A percentile compares a stretch with the other conserved stretches of the same genome.
Conservation (phyloP, 2,888 invertebrate species). For the Calliscelio sp. region DNA sequence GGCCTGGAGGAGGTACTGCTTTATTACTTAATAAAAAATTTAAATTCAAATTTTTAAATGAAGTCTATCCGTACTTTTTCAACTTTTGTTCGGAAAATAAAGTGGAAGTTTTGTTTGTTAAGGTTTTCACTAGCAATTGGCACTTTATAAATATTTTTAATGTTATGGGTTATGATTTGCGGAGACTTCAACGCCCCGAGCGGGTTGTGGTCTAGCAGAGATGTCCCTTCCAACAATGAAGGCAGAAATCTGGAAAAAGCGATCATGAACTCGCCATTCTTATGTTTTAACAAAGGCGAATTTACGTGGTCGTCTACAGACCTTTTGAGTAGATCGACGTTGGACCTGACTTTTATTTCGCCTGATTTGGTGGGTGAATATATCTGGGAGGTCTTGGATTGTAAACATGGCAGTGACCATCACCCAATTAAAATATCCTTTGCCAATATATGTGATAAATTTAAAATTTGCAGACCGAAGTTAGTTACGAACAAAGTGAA, state of each 20-base stretch:
- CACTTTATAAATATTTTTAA: too few relatives aligned
- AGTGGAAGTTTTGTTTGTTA: neutral
- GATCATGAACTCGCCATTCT: neutral
- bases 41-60: neutral
- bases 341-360: conserved; percentile 21
- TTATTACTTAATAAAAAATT: neutral
- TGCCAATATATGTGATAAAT: conserved; percentile 10
- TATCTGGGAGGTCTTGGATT: conserved; percentile 21
- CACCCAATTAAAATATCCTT: conserved; percentile 18
- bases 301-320: conserved; percentile 10
- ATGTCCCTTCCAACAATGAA: too few relatives aligned
- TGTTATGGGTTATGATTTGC: neutral
- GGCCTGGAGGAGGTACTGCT: neutral
- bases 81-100: neutral
- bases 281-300: conserved; percentile 23
- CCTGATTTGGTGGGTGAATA: neutral
- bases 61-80: neutral
- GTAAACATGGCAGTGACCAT: conserved; percentile 38
- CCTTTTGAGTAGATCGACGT: neutral
- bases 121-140: too few relatives aligned
- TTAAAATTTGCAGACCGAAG: conserved; percentile 23
- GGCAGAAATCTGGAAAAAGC: conserved; percentile 7
- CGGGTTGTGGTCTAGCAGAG: too few relatives aligned
- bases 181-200: too few relatives aligned
- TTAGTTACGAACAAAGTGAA: neutral